Evolutionary conservation across 2,888 invertebrate genomes (phyloP).

Genomic region (Tridacna gigas): DNA sequence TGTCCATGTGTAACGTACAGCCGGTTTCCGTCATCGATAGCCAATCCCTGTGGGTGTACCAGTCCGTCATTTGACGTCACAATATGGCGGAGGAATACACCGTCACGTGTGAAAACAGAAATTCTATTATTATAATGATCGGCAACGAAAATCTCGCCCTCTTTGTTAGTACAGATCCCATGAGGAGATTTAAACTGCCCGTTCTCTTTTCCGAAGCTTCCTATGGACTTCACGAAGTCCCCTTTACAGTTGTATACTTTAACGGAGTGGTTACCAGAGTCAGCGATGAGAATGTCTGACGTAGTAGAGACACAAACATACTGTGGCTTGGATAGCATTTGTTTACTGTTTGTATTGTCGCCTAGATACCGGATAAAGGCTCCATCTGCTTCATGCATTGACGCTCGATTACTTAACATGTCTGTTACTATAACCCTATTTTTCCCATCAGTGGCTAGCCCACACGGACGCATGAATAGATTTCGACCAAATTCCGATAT

Average conservation of each 20-base stretch:
- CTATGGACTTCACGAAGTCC: conserved; percentile 85
- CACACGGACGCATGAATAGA: conserved; percentile 74
- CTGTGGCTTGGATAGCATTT: conserved; percentile 85
- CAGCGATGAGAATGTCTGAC: conserved; percentile 85
- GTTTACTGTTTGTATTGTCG: conserved; percentile 82
- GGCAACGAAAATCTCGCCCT: conserved; percentile 86
- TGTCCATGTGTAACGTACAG: conserved; percentile 71
- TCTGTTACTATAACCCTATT: conserved; percentile 85
- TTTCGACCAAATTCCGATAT: conserved; percentile 68
- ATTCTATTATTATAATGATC: conserved; percentile 86
- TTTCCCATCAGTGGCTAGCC: conserved; percentile 77
- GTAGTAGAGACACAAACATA: conserved; percentile 85
- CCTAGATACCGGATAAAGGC: conserved; percentile 77
- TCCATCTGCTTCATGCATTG: conserved; percentile 83
- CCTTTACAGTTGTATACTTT: conserved; percentile 85
- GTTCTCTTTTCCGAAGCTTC: conserved; percentile 85
- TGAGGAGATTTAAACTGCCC: conserved; percentile 86
- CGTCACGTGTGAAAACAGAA: conserved; percentile 72
- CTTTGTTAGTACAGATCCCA: conserved; percentile 85
- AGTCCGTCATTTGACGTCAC: conserved; percentile 70
- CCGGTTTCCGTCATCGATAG: conserved; percentile 61
- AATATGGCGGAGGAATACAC: conserved; percentile 76
- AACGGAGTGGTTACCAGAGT: conserved; percentile 86
- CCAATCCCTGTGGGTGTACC: conserved; percentile 71
- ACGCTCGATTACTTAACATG: conserved; percentile 83